Evolutionary conservation across 2,113 vertebrate genomes (phyloP).

Genomic region (Neolamprologus devosi): DNA sequence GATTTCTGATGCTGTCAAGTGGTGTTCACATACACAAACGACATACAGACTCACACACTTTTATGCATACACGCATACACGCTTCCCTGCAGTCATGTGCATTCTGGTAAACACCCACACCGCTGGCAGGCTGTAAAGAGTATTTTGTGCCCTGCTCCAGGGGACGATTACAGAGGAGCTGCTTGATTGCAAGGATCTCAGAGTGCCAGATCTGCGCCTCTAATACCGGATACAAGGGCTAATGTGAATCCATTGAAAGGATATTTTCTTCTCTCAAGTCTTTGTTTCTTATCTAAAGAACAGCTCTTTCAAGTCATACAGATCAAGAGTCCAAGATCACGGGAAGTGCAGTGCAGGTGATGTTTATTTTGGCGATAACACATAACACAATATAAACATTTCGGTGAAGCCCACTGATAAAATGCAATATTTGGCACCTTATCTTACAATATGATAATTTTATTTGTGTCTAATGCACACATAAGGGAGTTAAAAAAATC

Average conservation of each 20-base stretch:
- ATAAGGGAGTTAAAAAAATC: background rate
- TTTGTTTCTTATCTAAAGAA: slow-evolving; percentile 51
- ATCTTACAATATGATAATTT: background rate
- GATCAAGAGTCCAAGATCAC: slow-evolving; percentile 30
- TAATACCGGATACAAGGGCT: slow-evolving; percentile 19
- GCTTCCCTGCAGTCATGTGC: background rate
- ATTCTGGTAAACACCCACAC: background rate
- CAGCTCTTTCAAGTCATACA: slow-evolving; percentile 22
- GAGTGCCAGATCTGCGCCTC: slow-evolving; percentile 12
- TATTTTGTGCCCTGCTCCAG: slow-evolving; percentile 3
- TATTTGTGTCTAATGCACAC: background rate
- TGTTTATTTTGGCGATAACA: background rate
- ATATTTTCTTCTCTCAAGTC: slow-evolving; percentile 4
- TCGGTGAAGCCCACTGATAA: background rate
- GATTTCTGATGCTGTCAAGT: slow-evolving; percentile 11
- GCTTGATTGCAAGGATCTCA: slow-evolving; percentile 44
- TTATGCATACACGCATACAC: background rate
- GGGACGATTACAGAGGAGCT: slow-evolving; percentile 25
- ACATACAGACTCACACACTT: background rate
- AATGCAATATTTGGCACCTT: background rate
- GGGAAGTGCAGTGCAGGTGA: slow-evolving; percentile 36
- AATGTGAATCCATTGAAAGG: slow-evolving; percentile 31
- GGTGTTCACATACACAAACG: background rate
- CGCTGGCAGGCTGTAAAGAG: background rate
- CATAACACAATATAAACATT: background rate